Evolutionary conservation across 2,113 vertebrate genomes (phyloP).

Genomic region (Corvus cornix): DNA sequence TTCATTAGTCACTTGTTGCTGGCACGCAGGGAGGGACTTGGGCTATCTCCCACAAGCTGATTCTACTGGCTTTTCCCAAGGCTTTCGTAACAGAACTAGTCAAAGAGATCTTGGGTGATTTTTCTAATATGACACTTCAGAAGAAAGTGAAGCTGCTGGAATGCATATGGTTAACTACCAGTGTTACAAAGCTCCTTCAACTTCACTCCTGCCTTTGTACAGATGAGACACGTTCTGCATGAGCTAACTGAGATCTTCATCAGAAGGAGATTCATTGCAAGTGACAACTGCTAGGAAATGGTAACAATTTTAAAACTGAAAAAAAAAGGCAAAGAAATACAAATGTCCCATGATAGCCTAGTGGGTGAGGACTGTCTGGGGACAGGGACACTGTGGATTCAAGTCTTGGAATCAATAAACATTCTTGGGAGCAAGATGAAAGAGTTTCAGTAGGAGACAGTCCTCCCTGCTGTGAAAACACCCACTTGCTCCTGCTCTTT

Average conservation of each 20-base stretch:
- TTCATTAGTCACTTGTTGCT: background rate
- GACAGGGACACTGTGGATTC: background rate
- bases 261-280: background rate
- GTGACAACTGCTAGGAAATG: background rate
- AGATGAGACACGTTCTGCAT: background rate
- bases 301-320: background rate
- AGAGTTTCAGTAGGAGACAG: background rate
- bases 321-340: constrained; percentile 13
- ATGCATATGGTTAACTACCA: background rate
- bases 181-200: background rate
- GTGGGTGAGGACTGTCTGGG: background rate
- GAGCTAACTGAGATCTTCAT: background rate
- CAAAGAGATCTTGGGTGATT: background rate
- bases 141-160: background rate
- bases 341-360: background rate
- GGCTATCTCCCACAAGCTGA: background rate
- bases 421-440: background rate
- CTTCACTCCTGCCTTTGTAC: background rate
- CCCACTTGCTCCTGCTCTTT: background rate
- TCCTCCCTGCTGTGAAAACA: background rate
- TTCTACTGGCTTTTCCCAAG: background rate
- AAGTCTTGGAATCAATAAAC: background rate
- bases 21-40: background rate
- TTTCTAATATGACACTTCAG: background rate
- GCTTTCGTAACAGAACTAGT: background rate